phyloP scores from a whole-genome alignment of 2,113 vertebrate genomes.

The Empidonax traillii region DNA sequence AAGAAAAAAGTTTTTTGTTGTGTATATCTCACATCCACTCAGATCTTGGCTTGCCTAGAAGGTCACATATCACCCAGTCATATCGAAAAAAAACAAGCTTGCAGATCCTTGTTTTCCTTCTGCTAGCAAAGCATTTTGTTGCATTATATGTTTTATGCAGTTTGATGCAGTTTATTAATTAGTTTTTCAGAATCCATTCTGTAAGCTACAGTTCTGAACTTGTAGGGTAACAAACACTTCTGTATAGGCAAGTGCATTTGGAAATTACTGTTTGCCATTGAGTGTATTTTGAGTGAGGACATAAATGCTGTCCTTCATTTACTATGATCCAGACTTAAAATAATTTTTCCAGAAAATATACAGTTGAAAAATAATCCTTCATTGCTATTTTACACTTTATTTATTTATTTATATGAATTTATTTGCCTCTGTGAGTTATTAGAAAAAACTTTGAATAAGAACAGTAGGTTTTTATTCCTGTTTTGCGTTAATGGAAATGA shows the following conservation, averaged over 20 bases:
- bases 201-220: not conserved
- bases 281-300: not conserved
- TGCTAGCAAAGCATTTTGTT: not conserved
- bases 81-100: not conserved
- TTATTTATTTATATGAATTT: not conserved
- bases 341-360: not conserved
- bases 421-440: not conserved
- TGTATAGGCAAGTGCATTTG: not conserved
- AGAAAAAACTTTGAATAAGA: not conserved
- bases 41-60: not conserved
- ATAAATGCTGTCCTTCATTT: conserved; percentile 1
- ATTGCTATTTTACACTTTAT: not conserved
- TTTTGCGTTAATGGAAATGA: not conserved
- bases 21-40: not conserved
- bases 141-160: not conserved
- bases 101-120: not conserved
- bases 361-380: not conserved
- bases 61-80: not conserved
- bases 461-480: not conserved
- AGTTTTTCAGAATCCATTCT: not conserved
- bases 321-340: not conserved
- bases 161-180: not conserved
- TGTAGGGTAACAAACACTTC: not conserved
- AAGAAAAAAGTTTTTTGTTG: not conserved
- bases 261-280: not conserved